Percentiles rank a stretch among this genome's conserved stretches.
Conservation (phyloP, 1,140 invertebrate genomes). For the Copidosoma floridanum region DNA sequence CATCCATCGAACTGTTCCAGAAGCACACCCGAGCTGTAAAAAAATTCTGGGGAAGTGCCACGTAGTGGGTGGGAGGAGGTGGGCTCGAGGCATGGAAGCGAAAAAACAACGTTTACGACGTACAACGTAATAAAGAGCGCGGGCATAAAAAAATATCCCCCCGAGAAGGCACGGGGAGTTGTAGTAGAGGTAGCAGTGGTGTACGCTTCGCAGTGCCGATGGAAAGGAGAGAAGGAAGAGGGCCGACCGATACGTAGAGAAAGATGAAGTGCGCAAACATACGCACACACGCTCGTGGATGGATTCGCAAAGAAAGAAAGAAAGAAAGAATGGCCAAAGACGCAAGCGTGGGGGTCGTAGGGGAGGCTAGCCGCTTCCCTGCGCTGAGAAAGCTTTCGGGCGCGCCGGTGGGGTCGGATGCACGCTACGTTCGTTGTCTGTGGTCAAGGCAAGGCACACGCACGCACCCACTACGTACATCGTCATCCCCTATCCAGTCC, state of each 20-base stretch:
- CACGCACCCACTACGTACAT: not conserved
- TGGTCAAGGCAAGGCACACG: conserved; percentile 46
- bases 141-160: not conserved
- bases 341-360: conserved; percentile 1
- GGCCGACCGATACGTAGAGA: conserved; percentile 20
- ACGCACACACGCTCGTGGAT: no score
- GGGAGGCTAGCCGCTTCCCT: no score
- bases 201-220: no score
- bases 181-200: no score
- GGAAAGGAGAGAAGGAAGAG: not conserved
- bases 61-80: not conserved
- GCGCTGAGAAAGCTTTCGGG: conserved; percentile 46
- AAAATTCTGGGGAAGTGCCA: not conserved
- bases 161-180: not conserved
- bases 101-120: conserved; percentile 8
- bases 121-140: conserved; percentile 17
- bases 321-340: conserved; percentile 9
- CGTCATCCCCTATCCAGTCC: no score
- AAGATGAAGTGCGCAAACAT: conserved; percentile 16
- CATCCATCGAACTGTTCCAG: no score
- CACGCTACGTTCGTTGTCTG: conserved; percentile 48
- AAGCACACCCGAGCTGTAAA: not conserved
- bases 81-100: no score
- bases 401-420: conserved; percentile 25
- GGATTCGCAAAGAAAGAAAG: no score